Evolutionary conservation across 2,113 vertebrate genomes (phyloP).

Genomic region (Jacana jacana): DNA sequence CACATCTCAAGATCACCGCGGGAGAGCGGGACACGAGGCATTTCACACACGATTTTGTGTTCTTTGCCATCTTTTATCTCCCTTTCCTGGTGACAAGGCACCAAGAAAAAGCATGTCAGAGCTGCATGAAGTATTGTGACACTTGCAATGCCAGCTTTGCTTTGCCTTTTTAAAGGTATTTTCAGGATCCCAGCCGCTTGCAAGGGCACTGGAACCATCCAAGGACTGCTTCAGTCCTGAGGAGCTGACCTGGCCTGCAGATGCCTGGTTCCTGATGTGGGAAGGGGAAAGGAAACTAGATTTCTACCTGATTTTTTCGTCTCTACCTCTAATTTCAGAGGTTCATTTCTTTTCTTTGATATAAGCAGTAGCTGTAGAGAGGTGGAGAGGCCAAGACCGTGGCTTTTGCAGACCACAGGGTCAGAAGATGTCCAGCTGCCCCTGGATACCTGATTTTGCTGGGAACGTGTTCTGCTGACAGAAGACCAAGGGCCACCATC

Average conservation of each 20-base stretch:
- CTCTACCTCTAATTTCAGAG: background rate
- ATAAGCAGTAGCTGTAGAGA: background rate
- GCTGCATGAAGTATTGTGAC: background rate
- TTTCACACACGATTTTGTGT: background rate
- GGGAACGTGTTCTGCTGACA: background rate
- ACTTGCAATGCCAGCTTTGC: background rate
- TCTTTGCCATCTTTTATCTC: background rate
- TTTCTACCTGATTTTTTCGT: background rate
- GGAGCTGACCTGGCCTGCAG: background rate
- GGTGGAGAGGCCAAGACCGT: background rate
- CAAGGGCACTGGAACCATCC: background rate
- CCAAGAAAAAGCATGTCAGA: background rate
- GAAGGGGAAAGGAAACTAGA: background rate
- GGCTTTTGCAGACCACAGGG: background rate
- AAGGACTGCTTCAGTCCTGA: background rate
- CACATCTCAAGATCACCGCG: background rate
- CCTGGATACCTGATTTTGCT: background rate
- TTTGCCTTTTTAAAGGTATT: background rate
- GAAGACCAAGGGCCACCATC: background rate
- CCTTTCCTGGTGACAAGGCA: background rate
- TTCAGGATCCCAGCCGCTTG: background rate
- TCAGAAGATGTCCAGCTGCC: background rate
- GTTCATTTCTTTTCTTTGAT: background rate
- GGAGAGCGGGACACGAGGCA: background rate
- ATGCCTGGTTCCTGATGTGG: background rate